phyloP scores from a whole-genome alignment of 1,140 invertebrate genomes.

The Hermatobates lingyangjiaoensis region DNA sequence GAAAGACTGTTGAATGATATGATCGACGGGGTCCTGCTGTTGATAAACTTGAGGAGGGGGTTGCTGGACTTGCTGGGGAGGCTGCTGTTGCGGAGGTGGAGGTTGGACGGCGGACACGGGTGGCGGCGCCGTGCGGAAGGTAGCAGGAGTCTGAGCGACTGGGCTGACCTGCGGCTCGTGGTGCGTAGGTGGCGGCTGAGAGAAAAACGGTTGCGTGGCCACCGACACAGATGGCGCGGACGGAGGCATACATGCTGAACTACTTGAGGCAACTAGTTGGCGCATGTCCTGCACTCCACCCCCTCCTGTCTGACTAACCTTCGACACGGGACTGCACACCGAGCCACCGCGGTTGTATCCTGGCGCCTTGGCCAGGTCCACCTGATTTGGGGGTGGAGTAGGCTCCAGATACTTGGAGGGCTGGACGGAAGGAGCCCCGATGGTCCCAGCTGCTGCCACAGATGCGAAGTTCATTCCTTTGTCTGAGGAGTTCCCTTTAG shows the following conservation, averaged over 20 bases:
- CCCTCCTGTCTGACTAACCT: too few relatives aligned
- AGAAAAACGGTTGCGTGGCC: too few relatives aligned
- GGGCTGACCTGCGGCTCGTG: too few relatives aligned
- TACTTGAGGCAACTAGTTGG: too few relatives aligned
- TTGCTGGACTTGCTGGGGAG: neutral
- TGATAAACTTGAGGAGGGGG: neutral
- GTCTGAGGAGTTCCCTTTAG: slow-evolving; percentile 20
- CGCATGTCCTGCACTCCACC: too few relatives aligned
- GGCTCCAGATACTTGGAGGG: slow-evolving; percentile 26
- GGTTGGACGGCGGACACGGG: too few relatives aligned
- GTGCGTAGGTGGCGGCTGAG: too few relatives aligned
- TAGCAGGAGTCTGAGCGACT: too few relatives aligned
- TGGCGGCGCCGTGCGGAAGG: too few relatives aligned
- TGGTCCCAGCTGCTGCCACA: slow-evolving; percentile 40
- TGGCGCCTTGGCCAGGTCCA: slow-evolving; percentile 61
- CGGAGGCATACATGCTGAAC: too few relatives aligned
- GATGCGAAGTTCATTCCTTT: slow-evolving; percentile 54
- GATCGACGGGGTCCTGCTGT: neutral
- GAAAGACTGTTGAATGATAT: too few relatives aligned
- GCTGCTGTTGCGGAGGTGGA: slow-evolving; percentile 17
- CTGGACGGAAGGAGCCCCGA: slow-evolving; percentile 20
- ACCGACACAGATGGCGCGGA: too few relatives aligned
- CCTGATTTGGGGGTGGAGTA: slow-evolving; percentile 35
- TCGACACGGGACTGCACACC: slow-evolving; percentile 50
- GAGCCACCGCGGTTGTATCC: slow-evolving; percentile 52